These are phyloP conservation scores for Dufourea novaeangliae DNA, from an alignment of 1,140 invertebrate species.

Conservation along the genomic window DNA sequence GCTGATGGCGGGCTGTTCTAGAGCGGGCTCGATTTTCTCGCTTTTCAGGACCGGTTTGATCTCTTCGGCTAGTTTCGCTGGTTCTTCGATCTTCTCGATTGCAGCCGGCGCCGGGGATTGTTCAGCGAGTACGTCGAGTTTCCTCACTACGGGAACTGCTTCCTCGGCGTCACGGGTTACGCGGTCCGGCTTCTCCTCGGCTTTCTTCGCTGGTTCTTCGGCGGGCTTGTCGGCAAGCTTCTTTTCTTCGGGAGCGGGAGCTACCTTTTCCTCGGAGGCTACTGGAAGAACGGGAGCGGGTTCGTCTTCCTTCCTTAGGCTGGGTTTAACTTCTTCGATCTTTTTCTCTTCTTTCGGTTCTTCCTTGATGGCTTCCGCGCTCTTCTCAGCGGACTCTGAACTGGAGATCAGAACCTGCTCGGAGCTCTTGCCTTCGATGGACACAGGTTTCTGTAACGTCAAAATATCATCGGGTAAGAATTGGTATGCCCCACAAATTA, in stretches of 20 bases:
- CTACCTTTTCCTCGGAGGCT: conserved; percentile 26
- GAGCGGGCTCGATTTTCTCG: conserved; percentile 56
- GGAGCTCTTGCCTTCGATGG: conserved; percentile 56
- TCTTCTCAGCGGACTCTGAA: conserved; percentile 45
- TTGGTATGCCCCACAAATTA: not conserved
- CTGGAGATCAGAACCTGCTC: too few relatives aligned
- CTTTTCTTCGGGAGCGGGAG: conserved; percentile 32
- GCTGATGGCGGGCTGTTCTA: conserved; percentile 54
- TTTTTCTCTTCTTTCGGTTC: conserved; percentile 62
- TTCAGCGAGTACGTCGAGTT: conserved; percentile 16
- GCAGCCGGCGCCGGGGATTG: conserved; percentile 41
- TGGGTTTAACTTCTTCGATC: conserved; percentile 43
- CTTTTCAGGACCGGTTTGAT: conserved; percentile 35
- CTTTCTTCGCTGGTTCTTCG: conserved; percentile 36
- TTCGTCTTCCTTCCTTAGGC: conserved; percentile 43
- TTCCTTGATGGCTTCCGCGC: conserved; percentile 44
- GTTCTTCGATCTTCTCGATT: conserved; percentile 30
- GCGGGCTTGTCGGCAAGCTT: conserved; percentile 44
- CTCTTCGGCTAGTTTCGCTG: conserved; percentile 18
- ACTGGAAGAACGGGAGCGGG: not conserved
- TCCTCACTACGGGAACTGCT: conserved; percentile 45
- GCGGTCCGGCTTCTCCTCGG: conserved; percentile 71
- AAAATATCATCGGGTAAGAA: too few relatives aligned
- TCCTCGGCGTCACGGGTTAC: conserved; percentile 76
- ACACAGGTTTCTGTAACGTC: conserved; percentile 8